Conservation (phyloP, 2,888 invertebrate species). For the Apotomis betuletana region DNA sequence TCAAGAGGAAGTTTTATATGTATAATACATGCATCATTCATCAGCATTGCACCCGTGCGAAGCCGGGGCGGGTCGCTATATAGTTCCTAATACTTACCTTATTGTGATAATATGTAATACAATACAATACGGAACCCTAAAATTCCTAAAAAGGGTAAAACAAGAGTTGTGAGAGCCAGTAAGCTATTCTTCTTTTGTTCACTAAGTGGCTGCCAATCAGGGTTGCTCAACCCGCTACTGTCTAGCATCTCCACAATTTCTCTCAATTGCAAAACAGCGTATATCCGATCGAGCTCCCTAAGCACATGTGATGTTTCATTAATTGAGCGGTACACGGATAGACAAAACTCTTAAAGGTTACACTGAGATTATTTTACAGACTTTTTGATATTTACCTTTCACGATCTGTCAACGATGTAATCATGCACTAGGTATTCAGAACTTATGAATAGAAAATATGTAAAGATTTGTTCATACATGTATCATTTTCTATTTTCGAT, state of each 20-base stretch:
- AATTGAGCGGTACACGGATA: not conserved
- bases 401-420: not conserved
- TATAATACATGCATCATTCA: no score
- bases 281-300: not conserved
- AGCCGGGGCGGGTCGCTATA: no score
- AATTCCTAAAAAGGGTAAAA: no score
- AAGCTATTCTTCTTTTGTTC: slow-evolving; percentile 3
- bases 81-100: no score
- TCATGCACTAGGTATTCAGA: not conserved
- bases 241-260: slow-evolving; percentile 20
- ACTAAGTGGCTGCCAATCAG: slow-evolving; percentile 49
- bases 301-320: not conserved
- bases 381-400: not conserved
- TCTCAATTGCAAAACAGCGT: not conserved
- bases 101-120: no score
- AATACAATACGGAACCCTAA: no score
- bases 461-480: no score
- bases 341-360: not conserved
- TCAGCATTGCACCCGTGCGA: no score
- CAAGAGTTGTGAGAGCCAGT: not conserved
- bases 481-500: no score
- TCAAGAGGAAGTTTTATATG: no score
- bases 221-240: slow-evolving; percentile 50
- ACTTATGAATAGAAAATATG: not conserved
- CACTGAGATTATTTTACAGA: not conserved